phyloP scores from a whole-genome alignment of 2,113 vertebrate genomes.

The Stercorarius parasiticus region DNA sequence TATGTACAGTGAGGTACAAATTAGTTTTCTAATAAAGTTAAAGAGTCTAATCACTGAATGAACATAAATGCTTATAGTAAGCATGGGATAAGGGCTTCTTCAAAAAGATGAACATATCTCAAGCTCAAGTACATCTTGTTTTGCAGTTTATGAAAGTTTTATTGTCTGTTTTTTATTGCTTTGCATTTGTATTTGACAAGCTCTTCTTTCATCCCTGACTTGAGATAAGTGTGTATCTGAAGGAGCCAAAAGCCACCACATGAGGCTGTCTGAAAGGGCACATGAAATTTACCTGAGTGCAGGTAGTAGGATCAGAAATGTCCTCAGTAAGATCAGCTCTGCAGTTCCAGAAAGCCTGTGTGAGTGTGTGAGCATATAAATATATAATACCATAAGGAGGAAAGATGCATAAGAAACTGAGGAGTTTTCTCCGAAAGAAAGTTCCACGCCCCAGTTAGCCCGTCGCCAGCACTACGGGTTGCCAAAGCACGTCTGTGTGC shows the following conservation, averaged over 20 bases:
- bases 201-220: not conserved
- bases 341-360: not conserved
- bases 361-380: not conserved
- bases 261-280: not conserved
- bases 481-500: not conserved
- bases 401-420: not conserved
- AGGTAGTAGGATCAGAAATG: not conserved
- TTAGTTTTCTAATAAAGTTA: not conserved
- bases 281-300: not conserved
- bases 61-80: not conserved
- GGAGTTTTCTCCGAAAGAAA: not conserved
- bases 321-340: not conserved
- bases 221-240: not conserved
- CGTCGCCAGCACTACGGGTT: not conserved
- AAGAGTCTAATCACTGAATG: not conserved
- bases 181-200: not conserved
- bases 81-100: not conserved
- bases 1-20: not conserved
- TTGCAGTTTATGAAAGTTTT: not conserved
- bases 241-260: not conserved
- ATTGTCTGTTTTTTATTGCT: not conserved
- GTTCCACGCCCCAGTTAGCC: slow-evolving; percentile 30
- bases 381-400: not conserved
- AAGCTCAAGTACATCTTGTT: not conserved
- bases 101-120: not conserved